Evolutionary conservation across 2,113 vertebrate genomes (phyloP).

Genomic region (Trichomycterus rosablanca): DNA sequence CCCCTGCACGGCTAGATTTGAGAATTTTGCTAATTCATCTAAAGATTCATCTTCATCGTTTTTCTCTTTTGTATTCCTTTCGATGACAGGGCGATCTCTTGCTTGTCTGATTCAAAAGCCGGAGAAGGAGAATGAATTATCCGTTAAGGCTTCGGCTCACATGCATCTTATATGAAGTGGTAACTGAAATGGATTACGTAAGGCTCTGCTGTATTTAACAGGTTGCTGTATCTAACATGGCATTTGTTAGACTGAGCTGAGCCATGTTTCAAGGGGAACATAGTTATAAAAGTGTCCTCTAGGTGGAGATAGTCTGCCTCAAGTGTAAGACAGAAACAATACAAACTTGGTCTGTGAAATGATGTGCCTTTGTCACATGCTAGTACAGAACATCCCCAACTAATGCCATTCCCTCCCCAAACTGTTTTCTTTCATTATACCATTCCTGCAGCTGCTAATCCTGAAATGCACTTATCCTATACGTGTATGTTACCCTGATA

Average conservation of each 20-base stretch:
- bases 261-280: slow-evolving; percentile 29
- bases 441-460: no score
- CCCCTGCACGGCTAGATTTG: slow-evolving; percentile 47
- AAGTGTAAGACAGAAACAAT: slow-evolving; percentile 15
- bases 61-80: not conserved
- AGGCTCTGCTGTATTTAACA: no score
- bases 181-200: slow-evolving; percentile 2
- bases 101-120: slow-evolving; percentile 34
- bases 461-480: not conserved
- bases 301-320: slow-evolving; percentile 72
- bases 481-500: not conserved
- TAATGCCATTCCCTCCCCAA: not conserved
- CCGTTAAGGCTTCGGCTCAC: no score
- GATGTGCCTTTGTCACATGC: no score
- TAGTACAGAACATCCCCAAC: no score
- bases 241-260: slow-evolving; percentile 32
- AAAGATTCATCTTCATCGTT: slow-evolving; percentile 20
- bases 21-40: slow-evolving; percentile 55
- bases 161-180: not conserved
- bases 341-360: no score
- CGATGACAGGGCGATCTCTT: slow-evolving; percentile 43
- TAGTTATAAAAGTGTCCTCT: slow-evolving; percentile 55
- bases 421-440: no score
- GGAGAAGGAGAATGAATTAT: slow-evolving; percentile 1
- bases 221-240: no score